Percentiles rank a stretch among this genome's conserved stretches.
Evolutionary conservation across 2,113 vertebrate species (phyloP).

Genomic region (Microcebus lehilahytsara): DNA sequence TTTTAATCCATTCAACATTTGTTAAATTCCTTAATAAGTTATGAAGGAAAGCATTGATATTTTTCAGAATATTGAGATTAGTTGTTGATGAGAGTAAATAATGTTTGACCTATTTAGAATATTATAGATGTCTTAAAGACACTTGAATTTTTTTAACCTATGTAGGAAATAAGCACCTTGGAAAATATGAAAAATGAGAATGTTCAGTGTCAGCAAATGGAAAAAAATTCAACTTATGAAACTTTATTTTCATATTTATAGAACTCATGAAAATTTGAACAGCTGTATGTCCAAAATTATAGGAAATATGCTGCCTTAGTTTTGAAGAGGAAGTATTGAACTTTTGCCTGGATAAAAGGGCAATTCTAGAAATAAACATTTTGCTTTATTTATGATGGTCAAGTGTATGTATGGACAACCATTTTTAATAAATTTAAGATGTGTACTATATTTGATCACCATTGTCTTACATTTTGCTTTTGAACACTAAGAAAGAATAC

Average conservation of each 20-base stretch:
- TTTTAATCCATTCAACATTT: slow-evolving; percentile 38
- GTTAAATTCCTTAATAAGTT: slow-evolving; percentile 40
- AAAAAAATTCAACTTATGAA: slow-evolving; percentile 51
- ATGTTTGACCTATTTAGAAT: not conserved
- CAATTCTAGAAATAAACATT: slow-evolving; percentile 52
- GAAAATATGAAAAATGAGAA: slow-evolving; percentile 48
- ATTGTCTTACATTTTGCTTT: slow-evolving; percentile 50
- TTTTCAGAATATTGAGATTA: slow-evolving; percentile 51
- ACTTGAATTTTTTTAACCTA: slow-evolving; percentile 2
- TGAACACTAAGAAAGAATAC: not conserved
- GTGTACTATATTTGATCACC: slow-evolving; percentile 7
- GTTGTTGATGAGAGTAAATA: slow-evolving; percentile 34
- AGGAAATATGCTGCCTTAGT: slow-evolving; percentile 44
- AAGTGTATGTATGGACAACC: not conserved
- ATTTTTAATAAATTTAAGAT: slow-evolving; percentile 53
- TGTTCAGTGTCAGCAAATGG: slow-evolving; percentile 9
- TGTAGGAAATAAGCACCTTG: slow-evolving; percentile 32
- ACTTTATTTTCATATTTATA: slow-evolving; percentile 61
- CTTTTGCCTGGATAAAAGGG: slow-evolving; percentile 50
- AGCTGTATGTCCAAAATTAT: slow-evolving; percentile 65
- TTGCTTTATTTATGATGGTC: slow-evolving; percentile 49
- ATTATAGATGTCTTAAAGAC: slow-evolving; percentile 16
- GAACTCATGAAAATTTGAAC: slow-evolving; percentile 63
- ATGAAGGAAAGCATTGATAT: slow-evolving; percentile 5
- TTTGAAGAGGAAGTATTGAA: slow-evolving; percentile 58